Evolutionary conservation across 2,888 invertebrate species (phyloP), one percentile per base, ranked within the genome.

Genomic region (Sarcophaga caerulescens): DNA sequence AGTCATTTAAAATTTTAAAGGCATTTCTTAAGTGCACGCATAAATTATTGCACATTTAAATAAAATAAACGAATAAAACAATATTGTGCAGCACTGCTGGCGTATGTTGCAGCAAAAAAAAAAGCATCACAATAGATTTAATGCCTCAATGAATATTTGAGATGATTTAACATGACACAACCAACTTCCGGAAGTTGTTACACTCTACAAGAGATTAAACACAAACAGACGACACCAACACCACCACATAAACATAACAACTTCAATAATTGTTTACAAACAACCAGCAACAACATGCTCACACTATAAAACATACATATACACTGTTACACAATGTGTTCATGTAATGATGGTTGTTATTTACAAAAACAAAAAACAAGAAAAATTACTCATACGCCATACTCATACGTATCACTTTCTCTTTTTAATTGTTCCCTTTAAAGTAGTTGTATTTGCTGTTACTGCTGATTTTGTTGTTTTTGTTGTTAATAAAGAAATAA

Each of bases 81-180:
- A 35, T n/a, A 52, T 63, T 25, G 23, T 65, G 52, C 63, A 73
- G 8, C 14, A 47, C 44, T 69, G 44, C 44, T 44, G 12, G 25
- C 59, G 44, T 44, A 21, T 19, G 45, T 59, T 25, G 6, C 5
- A 8, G 17, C 52, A 52, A 52, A 52, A 14, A 52, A 52, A 52
- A 17, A 70, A 77, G 45, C 62, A 82, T 85, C 82, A 82, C 79
- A 62, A 68, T 65, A 79, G 69, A 87, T 86, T 87, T 85, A 84
- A 87, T 86, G 87, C 85, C 78, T 82, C 85, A 68, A 80, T 75
- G 45, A 82, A 76, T 69, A 80, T 77, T 80, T 86, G 84, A 86
- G 62, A 76, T 75, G 82, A 84, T 57, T 77, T 62, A 73, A 78
- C 74, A 79, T 63, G 59, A 74, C 77, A 77, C 68, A 73, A 63